Evolutionary conservation across 2,888 invertebrate species (phyloP).

Genomic region (Caenorhabditis auriculariae): DNA sequence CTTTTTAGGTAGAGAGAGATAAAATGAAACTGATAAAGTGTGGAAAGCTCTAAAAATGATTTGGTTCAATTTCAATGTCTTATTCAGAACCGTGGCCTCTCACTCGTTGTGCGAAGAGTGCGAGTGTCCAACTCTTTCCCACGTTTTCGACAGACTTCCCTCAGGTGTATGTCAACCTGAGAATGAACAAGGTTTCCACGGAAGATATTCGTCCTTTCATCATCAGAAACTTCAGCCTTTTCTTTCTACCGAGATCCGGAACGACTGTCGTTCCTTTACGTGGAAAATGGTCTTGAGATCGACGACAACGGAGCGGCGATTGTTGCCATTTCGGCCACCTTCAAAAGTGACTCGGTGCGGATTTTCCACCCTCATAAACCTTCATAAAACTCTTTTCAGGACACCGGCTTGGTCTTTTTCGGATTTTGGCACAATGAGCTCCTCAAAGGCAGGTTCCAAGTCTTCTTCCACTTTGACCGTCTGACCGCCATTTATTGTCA

Average conservation of each 20-base stretch:
- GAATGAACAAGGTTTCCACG: background rate
- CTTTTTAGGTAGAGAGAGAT: too few species aligned
- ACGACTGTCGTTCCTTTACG: constrained; percentile 32
- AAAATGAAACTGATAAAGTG: too few species aligned
- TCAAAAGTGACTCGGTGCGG: constrained; percentile 29
- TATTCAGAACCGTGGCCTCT: background rate
- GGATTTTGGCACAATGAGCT: constrained; percentile 34
- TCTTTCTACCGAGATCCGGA: constrained; percentile 31
- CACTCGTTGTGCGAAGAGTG: constrained; percentile 18
- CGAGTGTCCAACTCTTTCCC: constrained; percentile 19
- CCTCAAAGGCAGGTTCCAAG: constrained; percentile 36
- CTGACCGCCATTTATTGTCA: constrained; percentile 30
- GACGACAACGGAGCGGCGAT: constrained; percentile 19
- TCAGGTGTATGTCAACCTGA: background rate
- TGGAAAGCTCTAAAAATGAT: too few species aligned
- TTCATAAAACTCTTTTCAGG: constrained; percentile 7
- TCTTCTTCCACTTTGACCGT: constrained; percentile 27
- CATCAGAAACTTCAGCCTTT: too few species aligned
- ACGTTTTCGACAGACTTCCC: constrained; percentile 16
- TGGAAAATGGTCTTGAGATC: constrained; percentile 24
- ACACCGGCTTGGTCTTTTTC: constrained; percentile 37
- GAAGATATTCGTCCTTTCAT: too few species aligned
- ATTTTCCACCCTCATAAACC: background rate
- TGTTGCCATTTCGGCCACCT: constrained; percentile 23
- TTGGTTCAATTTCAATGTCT: background rate